Evolutionary conservation across 2,113 vertebrate genomes (phyloP).

Genomic region (Dascyllus trimaculatus): DNA sequence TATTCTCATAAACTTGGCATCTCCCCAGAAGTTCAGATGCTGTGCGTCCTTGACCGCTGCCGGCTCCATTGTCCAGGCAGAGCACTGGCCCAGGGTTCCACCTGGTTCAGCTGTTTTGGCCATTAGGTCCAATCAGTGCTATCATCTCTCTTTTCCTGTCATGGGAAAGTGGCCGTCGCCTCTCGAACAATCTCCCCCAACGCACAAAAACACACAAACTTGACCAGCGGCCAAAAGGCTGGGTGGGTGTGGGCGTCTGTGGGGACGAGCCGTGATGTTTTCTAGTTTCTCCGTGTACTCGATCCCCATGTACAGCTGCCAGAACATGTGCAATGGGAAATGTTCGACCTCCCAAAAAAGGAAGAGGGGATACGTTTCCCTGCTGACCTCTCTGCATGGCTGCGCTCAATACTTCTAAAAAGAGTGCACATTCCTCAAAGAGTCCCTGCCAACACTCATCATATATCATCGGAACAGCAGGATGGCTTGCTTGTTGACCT

Average conservation of each 20-base stretch:
- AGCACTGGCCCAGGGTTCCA: constrained; percentile 54
- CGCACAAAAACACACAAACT: neutral
- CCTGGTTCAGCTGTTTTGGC: constrained; percentile 78
- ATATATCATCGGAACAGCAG: constrained; percentile 14
- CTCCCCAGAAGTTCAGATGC: constrained; percentile 32
- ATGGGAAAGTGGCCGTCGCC: constrained; percentile 65
- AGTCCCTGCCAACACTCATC: constrained; percentile 45
- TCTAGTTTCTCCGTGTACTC: constrained; percentile 29
- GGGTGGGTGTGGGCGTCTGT: neutral
- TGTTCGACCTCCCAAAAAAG: constrained; percentile 63
- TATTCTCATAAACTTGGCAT: constrained; percentile 39
- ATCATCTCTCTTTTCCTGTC: constrained; percentile 74
- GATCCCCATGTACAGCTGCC: constrained; percentile 54
- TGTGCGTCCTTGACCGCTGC: constrained; percentile 40
- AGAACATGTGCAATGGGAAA: constrained; percentile 77
- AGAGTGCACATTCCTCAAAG: constrained; percentile 53
- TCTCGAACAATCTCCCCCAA: constrained; percentile 51
- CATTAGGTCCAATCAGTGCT: constrained; percentile 76
- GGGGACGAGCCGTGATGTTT: constrained; percentile 36
- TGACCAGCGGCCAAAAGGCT: constrained; percentile 69
- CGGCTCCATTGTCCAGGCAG: constrained; percentile 63
- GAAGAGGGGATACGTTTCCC: constrained; percentile 70
- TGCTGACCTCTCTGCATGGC: constrained; percentile 42
- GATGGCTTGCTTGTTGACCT: constrained; percentile 25
- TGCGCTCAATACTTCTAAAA: neutral